These are phyloP conservation scores for Callosobruchus maculatus DNA, from an alignment of 2,888 invertebrate species.

Conservation along the genomic window DNA sequence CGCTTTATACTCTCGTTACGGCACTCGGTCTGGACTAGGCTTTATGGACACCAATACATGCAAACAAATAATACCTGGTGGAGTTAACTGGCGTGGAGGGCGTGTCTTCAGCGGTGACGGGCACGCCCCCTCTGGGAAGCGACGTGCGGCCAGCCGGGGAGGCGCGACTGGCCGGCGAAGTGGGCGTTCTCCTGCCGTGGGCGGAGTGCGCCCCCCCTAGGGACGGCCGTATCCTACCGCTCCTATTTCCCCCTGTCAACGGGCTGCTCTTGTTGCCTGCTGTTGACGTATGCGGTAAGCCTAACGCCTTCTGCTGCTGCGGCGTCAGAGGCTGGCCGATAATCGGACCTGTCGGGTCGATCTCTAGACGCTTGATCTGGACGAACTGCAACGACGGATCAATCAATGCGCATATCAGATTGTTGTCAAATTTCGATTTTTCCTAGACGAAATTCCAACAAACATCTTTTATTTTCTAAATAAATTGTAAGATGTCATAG, in stretches of 20 bases:
- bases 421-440: too few relatives aligned
- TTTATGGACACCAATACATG: too few relatives aligned
- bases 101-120: neutral
- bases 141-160: too few relatives aligned
- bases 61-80: neutral
- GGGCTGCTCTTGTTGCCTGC: neutral
- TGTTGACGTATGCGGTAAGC: neutral
- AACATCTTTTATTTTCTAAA: too few relatives aligned
- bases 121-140: neutral
- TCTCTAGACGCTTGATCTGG: slow-evolving; percentile 64
- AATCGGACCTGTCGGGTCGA: slow-evolving; percentile 52
- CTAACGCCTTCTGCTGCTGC: neutral
- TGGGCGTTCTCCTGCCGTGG: neutral
- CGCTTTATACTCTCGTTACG: too few relatives aligned
- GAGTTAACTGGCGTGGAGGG: neutral
- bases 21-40: too few relatives aligned
- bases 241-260: neutral
- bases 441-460: too few relatives aligned
- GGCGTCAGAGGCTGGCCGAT: neutral
- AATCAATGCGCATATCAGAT: too few relatives aligned
- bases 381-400: slow-evolving; percentile 52
- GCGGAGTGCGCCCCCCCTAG: too few relatives aligned
- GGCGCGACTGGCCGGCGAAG: neutral
- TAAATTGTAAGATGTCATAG: too few relatives aligned
- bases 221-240: neutral